Percentiles rank a stretch among this genome's conserved stretches.
Evolutionary conservation across 2,888 invertebrate species (phyloP).

Genomic region (Spatulosminthurus flaviceps): DNA sequence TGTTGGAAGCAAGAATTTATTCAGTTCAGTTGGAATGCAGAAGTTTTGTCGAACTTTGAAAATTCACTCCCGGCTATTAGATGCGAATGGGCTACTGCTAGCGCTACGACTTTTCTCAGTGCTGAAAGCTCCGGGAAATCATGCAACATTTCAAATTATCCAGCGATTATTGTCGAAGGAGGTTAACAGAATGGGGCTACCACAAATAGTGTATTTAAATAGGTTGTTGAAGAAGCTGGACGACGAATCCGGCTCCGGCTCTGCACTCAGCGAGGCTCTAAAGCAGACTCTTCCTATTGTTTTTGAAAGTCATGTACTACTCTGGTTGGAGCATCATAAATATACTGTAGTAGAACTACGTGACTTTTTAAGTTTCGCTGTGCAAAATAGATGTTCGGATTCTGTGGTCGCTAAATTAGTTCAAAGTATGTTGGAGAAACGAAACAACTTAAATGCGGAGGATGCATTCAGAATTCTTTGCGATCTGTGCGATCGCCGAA

Average conservation of each 20-base stretch:
- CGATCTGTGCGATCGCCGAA: background rate
- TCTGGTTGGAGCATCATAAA: background rate
- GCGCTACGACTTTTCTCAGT: background rate
- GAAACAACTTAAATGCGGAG: background rate
- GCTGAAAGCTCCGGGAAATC: background rate
- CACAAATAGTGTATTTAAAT: background rate
- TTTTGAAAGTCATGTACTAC: background rate
- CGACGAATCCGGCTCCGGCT: background rate
- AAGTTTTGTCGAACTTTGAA: background rate
- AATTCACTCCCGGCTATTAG: background rate
- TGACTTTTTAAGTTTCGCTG: background rate
- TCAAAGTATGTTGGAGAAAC: background rate
- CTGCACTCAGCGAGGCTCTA: background rate
- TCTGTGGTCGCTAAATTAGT: background rate
- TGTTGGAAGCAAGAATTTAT: background rate
- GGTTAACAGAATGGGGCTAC: background rate
- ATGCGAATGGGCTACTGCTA: background rate
- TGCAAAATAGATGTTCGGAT: background rate
- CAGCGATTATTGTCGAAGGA: background rate
- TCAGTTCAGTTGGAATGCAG: background rate
- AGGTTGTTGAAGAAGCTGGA: background rate
- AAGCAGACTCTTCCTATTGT: background rate
- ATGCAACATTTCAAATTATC: background rate
- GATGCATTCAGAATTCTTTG: background rate
- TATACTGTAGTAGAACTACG: background rate